Base-by-base conservation (phyloP, 1,140 invertebrate genomes). In the Ips typographus region DNA sequence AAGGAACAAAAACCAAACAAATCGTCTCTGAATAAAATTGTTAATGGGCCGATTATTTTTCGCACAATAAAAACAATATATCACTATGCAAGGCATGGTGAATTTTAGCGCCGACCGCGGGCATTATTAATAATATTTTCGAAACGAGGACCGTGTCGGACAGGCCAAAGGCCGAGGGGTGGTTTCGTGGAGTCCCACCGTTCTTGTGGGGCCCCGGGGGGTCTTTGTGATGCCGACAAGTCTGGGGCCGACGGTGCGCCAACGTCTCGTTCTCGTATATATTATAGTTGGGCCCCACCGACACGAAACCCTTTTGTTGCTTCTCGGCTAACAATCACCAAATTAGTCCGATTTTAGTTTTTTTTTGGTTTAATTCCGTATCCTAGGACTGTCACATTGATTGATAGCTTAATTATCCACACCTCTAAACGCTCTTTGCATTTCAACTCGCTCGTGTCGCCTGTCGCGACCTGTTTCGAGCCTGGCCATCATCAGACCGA, bases 61-160 rank as follows among this genome's bases (percentile, higher is more conserved):
- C 63, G 63, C 63, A 65, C 63, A 58, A 59, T 58, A 59, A 49
- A 58, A 49, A 59, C 38, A 58, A 66, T 66, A 66, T 58, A 66
- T 66, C 65, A 58, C 47, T 8, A 7, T 22, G 36, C 22, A 39
- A 56, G 40, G 51, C 65, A 66, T 58, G 36, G 40, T 56, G 55
- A 66, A 66, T 66, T 66, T 66, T 58, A 66, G 65, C 65, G 65
- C 65, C 65, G 65, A 36, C 43, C 56, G 40, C 56, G n/a, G 59
- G 44, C 42, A 40, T 66, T 66, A 66, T 66, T 59, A 66, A 66
- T 66, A 66, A 66, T 66, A 66, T 66, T 66, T 66, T 51, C 42
- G 53, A 66, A 66, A 66, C 51, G 59, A 47, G 43, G 37, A 58
- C 65, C 65, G 56, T 66, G 44, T 58, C 65, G 65, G 65, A 66